Base-by-base conservation (phyloP, 2,113 vertebrate genomes). In the Rhodinocichla rosea region DNA sequence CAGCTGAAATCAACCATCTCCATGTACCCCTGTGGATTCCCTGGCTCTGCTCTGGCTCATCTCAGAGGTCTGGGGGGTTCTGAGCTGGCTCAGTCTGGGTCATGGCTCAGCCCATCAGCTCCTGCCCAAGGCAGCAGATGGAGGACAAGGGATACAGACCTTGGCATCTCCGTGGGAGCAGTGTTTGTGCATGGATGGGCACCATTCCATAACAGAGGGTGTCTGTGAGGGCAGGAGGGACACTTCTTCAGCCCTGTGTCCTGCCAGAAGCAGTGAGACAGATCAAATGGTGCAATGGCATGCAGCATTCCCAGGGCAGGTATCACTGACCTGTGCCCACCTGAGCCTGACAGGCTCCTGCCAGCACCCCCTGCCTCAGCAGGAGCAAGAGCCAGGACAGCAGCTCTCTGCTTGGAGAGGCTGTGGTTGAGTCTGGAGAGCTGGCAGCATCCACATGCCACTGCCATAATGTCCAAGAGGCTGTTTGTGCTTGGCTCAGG, bases 141-240 rank as follows among this genome's bases (percentile, higher is more conserved):
- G 70, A 56, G 10, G 45, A 30, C 11, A 3, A n/a, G 49, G 75
- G 52, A 11, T 62, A 15, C 44, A 19, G 33, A 2, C 0, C 0
- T 15, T 74, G 65, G n/a, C 3, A 11, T 50, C 9, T 4, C 30
- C 60, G 49, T 2, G 19, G 39, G 56, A 67, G 67, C n/a, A 18
- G 47, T 1, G 0, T 35, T 65, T 55, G 33, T 35, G 19, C n/a
- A 3, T 2, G 9, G 30, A 23, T 50, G 19, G 32, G 37, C n/a
- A 30, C 45, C 2, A 7, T 30, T 40, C 15, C 20, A 1, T 9
- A 56, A n/a, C 14, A 53, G 45, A 44, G 52, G 33, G 14, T 59
- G 52, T 17, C n/a, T n/a, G 24, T 15, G 18, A 62, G 63, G 5
- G 1, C 19, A 13, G 35, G 18, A 76, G 15, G 39, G 55, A 13